Percentiles rank a stretch among this genome's conserved stretches.
phyloP scores from a whole-genome alignment of 1,140 invertebrate genomes.

The Cephus cinctus region DNA sequence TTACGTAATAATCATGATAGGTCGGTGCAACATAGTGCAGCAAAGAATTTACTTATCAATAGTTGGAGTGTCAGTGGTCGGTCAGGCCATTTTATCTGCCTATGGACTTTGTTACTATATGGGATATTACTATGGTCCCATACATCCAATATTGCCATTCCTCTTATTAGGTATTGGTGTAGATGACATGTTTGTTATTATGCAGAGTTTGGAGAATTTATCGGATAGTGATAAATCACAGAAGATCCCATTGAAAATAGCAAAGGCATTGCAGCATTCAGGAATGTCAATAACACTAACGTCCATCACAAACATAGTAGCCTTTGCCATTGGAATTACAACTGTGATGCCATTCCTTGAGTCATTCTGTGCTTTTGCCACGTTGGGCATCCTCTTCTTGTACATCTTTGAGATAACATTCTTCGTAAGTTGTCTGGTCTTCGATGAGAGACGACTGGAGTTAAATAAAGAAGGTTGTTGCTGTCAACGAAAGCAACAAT shows the following conservation, averaged over 20 bases:
- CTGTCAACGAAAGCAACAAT: conserved; percentile 46
- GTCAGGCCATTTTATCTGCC: conserved; percentile 55
- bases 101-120: conserved; percentile 59
- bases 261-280: conserved; percentile 55
- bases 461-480: conserved; percentile 54
- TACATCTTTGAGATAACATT: conserved; percentile 60
- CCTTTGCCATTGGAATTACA: conserved; percentile 65
- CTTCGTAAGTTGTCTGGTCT: conserved; percentile 58
- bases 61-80: conserved; percentile 57
- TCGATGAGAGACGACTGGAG: conserved; percentile 57
- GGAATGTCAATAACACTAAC: conserved; percentile 70
- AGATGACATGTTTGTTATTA: conserved; percentile 59
- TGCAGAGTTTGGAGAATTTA: conserved; percentile 51
- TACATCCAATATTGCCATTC: conserved; percentile 62
- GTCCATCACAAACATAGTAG: conserved; percentile 67
- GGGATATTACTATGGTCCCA: conserved; percentile 58
- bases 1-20: conserved; percentile 60
- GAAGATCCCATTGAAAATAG: conserved; percentile 46
- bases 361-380: conserved; percentile 58
- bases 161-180: conserved; percentile 59
- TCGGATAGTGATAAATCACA: conserved; percentile 37
- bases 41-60: conserved; percentile 58
- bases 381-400: conserved; percentile 55
- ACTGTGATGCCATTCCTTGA: conserved; percentile 56
- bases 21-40: conserved; percentile 58